A percentile compares a stretch with the other conserved stretches of the same genome.
Evolutionary conservation across 2,113 vertebrate species (phyloP).

Genomic region (Sander lucioperca): DNA sequence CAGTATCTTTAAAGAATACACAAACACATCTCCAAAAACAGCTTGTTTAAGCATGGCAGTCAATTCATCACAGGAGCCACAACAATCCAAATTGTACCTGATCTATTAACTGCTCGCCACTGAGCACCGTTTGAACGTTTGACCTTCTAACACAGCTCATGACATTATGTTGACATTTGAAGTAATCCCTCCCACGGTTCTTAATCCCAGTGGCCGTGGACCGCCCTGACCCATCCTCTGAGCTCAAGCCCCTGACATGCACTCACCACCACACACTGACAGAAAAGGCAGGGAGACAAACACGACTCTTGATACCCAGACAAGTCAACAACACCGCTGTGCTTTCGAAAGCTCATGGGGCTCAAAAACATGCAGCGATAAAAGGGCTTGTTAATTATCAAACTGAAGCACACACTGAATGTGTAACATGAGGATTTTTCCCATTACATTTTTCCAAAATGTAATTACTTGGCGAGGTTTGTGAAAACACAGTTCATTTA

Average conservation of each 20-base stretch:
- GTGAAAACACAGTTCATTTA: not conserved
- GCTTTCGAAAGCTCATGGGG: not conserved
- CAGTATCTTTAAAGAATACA: not conserved
- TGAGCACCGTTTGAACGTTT: slow-evolving; percentile 81
- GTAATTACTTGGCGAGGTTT: not conserved
- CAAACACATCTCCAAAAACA: not conserved
- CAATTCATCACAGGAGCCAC: slow-evolving; percentile 56
- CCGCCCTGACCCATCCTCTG: slow-evolving; percentile 56
- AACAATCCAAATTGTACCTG: slow-evolving; percentile 74
- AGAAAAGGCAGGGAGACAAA: slow-evolving; percentile 39
- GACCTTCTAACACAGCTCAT: slow-evolving; percentile 81
- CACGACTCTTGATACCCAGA: slow-evolving; percentile 21
- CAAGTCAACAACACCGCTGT: slow-evolving; percentile 27
- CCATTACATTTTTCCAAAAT: not conserved
- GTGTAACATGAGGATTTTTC: not conserved
- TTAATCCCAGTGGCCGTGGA: slow-evolving; percentile 74
- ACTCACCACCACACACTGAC: slow-evolving; percentile 27
- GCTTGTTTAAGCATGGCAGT: slow-evolving; percentile 31
- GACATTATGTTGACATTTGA: slow-evolving; percentile 85
- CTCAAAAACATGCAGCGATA: slow-evolving; percentile 14
- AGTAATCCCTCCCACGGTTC: slow-evolving; percentile 80
- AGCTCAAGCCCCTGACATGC: slow-evolving; percentile 48
- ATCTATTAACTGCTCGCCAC: slow-evolving; percentile 79
- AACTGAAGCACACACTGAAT: not conserved
- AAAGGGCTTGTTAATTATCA: slow-evolving; percentile 7